A percentile compares a stretch with the other conserved stretches of the same genome.
phyloP scores from a whole-genome alignment of 2,888 invertebrate species.

The Apodemia mormo region DNA sequence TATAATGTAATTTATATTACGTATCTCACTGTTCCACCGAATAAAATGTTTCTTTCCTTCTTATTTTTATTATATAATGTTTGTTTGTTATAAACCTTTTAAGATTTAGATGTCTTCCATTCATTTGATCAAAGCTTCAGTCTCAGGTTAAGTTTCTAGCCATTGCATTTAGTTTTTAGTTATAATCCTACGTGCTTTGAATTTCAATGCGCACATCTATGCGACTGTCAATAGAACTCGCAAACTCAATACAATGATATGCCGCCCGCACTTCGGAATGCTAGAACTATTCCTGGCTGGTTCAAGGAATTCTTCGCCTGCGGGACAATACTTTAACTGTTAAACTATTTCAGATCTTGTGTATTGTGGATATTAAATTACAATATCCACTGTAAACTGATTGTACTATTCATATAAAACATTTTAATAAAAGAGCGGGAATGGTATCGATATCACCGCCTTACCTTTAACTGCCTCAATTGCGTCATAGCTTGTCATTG shows the following conservation, averaged over 20 bases:
- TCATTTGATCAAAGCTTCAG: background rate
- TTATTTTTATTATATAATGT: too few relatives aligned
- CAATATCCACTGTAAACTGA: too few relatives aligned
- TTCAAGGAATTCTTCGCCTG: constrained; percentile 3
- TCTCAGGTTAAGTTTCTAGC: background rate
- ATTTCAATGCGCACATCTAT: constrained; percentile 14
- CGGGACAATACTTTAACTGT: constrained; percentile 9
- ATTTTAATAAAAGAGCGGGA: too few relatives aligned
- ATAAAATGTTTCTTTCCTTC: too few relatives aligned
- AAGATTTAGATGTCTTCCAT: background rate
- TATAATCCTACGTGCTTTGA: constrained; percentile 6
- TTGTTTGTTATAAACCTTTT: too few relatives aligned
- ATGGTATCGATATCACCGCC: too few relatives aligned
- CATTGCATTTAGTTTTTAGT: background rate
- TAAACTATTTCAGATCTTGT: background rate
- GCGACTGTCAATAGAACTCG: constrained; percentile 11
- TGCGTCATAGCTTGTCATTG: too few relatives aligned
- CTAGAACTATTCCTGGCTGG: constrained; percentile 6
- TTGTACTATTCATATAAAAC: too few relatives aligned
- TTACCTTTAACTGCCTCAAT: too few relatives aligned
- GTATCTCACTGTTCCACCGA: too few relatives aligned
- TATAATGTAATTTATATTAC: too few relatives aligned
- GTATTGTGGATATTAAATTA: background rate
- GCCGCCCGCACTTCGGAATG: constrained; percentile 11
- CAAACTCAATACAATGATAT: constrained; percentile 16